Conservation (phyloP, 2,888 invertebrate species). For the Watsonalla cultraria region DNA sequence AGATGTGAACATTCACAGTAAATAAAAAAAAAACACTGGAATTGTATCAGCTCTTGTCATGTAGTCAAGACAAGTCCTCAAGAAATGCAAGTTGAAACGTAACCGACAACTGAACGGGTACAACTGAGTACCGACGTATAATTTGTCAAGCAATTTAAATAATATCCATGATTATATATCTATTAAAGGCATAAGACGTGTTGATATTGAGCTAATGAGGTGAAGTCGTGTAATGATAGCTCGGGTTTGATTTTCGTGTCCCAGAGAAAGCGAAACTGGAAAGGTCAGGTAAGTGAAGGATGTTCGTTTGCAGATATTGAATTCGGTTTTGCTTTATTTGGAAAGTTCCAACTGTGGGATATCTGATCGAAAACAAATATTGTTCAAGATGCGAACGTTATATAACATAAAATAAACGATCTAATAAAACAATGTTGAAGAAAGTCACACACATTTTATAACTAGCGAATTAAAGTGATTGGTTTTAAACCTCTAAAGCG, state of each 20-base stretch:
- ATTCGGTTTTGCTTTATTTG: no score
- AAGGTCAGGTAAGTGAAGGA: constrained; percentile 13
- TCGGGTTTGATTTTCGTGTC: constrained; percentile 25
- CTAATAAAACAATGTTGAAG: no score
- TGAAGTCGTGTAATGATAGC: constrained; percentile 42
- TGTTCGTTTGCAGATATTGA: neutral
- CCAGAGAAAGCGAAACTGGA: constrained; percentile 41
- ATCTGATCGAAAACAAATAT: no score
- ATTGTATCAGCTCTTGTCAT: constrained; percentile 38
- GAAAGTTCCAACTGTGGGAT: no score
- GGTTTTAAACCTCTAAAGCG: no score
- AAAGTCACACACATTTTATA: no score
- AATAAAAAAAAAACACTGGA: neutral
- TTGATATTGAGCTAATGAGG: constrained; percentile 73
- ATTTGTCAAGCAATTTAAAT: constrained; percentile 77
- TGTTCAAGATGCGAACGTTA: no score
- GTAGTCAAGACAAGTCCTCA: constrained; percentile 41
- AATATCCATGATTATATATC: constrained; percentile 76
- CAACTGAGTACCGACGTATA: constrained; percentile 66
- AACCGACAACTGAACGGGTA: constrained; percentile 67
- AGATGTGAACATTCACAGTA: no score
- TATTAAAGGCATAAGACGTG: constrained; percentile 71
- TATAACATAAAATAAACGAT: no score
- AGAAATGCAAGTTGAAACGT: constrained; percentile 67
- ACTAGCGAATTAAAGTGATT: no score